A percentile compares a stretch with the other conserved stretches of the same genome.
These are phyloP conservation scores for Phataginus tricuspis DNA, from an alignment of 2,797 vertebrate species.

Conservation along the genomic window DNA sequence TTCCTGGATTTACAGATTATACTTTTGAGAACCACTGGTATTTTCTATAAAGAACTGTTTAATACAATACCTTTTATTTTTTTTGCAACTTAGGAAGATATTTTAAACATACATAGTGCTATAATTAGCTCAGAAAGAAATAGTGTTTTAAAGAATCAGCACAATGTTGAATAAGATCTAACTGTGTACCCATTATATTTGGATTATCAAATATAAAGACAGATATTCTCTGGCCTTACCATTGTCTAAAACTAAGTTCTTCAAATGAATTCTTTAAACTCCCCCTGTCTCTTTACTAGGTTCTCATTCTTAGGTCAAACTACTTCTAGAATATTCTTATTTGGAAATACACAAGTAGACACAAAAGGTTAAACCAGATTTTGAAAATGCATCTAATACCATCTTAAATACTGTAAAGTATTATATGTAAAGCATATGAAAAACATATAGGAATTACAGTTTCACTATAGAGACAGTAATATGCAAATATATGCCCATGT, in stretches of 20 bases:
- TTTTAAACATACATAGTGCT: neutral
- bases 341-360: neutral
- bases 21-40: neutral
- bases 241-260: neutral
- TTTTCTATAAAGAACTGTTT: neutral
- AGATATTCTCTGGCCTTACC: neutral
- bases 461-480: neutral
- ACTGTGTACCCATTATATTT: neutral
- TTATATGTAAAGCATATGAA: neutral
- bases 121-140: neutral
- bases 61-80: neutral
- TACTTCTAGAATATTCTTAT: neutral
- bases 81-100: neutral
- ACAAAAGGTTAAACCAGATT: neutral
- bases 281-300: neutral
- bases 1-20: no score
- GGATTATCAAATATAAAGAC: neutral
- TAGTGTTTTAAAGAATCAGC: neutral
- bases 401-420: neutral
- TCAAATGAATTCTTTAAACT: neutral
- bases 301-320: neutral
- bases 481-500: neutral
- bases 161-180: fast-evolving
- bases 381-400: neutral
- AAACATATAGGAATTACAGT: neutral